Evolutionary conservation across 37 sponge, comb jelly and placozoan genomes (phyloP).

Genomic region (Spongilla lacustris): DNA sequence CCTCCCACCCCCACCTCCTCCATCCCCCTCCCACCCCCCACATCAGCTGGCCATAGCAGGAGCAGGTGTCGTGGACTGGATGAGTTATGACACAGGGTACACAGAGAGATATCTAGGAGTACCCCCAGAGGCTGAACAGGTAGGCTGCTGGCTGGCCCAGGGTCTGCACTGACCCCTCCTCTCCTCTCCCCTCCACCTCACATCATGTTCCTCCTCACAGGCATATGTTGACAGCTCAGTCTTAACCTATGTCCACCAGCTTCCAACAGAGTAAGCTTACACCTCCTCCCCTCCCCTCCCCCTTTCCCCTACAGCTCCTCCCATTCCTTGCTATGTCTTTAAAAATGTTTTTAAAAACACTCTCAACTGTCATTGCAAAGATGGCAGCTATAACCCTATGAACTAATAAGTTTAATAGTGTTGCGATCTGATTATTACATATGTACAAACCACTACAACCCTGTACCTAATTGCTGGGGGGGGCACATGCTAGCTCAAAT

Average conservation of each 20-base stretch:
- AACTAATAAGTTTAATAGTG: too few species aligned
- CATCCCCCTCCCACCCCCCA: background rate
- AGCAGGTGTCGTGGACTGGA: conserved; percentile 85
- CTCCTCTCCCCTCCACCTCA: background rate
- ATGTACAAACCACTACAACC: too few species aligned
- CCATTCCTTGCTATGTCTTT: too few species aligned
- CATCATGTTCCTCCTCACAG: background rate
- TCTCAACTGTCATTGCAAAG: too few species aligned
- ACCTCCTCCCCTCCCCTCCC: background rate
- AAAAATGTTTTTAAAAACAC: too few species aligned
- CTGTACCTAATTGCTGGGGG: too few species aligned
- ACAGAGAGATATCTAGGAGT: conserved; percentile 90
- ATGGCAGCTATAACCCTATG: too few species aligned
- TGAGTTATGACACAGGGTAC: conserved; percentile 89
- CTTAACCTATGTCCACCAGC: conserved; percentile 13
- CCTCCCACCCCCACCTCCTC: background rate
- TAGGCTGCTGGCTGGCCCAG: too few species aligned
- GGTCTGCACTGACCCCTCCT: too few species aligned
- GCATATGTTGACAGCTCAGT: conserved; percentile 46
- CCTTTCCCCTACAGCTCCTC: too few species aligned
- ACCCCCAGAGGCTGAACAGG: background rate
- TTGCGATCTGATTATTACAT: too few species aligned
- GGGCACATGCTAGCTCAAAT: too few species aligned
- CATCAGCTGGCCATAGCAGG: conserved; percentile 76
- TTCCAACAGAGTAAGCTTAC: conserved; percentile 55